Percentiles rank a stretch among this genome's conserved stretches.
Conservation (phyloP, 2,888 invertebrate species). For the Teinopalpus imperialis region DNA sequence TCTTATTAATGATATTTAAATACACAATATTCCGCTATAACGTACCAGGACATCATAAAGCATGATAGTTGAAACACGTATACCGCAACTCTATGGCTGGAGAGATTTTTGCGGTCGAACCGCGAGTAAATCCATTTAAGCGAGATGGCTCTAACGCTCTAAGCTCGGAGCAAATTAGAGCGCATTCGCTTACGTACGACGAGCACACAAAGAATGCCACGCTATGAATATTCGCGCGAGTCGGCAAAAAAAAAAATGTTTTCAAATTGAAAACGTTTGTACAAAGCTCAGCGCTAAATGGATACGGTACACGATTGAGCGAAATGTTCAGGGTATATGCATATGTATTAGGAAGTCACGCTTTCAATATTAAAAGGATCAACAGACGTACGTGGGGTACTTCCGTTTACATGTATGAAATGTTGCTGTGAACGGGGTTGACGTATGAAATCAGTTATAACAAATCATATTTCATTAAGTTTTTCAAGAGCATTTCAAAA, state of each 20-base stretch:
- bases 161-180: conserved; percentile 16
- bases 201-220: conserved; percentile 1
- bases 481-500: no score
- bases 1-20: no score
- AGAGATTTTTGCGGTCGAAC: neutral
- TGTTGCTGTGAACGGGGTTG: no score
- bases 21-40: no score
- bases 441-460: no score
- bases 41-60: conserved; percentile 10
- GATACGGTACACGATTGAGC: neutral
- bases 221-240: conserved; percentile 8
- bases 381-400: no score
- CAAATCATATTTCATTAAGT: no score
- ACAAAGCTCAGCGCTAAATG: conserved; percentile 14
- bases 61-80: conserved; percentile 1
- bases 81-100: neutral
- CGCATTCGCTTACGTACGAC: neutral
- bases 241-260: conserved; percentile 5
- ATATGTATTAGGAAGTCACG: no score
- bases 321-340: neutral
- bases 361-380: neutral
- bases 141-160: conserved; percentile 7
- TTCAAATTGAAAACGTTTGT: conserved; percentile 18
- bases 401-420: no score
- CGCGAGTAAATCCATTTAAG: conserved; percentile 9